A percentile compares a stretch with the other conserved stretches of the same genome.
Evolutionary conservation across 2,797 vertebrate species (phyloP).

Genomic region (Rhinoraja longicauda): DNA sequence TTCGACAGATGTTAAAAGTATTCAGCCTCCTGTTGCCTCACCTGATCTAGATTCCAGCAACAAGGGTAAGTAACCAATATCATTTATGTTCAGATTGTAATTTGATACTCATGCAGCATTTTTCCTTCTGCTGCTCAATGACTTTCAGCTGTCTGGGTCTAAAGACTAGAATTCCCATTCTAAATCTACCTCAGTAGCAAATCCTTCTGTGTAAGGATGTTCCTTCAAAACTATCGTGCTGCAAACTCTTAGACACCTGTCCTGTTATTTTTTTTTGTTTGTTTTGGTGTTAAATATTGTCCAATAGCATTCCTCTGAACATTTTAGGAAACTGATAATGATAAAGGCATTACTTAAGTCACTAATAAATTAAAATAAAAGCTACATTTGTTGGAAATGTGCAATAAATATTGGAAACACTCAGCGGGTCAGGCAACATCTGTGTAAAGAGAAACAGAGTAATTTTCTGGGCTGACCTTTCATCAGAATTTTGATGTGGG

Average conservation of each 20-base stretch:
- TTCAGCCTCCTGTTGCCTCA: slow-evolving; percentile 42
- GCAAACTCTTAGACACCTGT: neutral
- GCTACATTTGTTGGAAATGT: no score
- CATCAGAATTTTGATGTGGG: no score
- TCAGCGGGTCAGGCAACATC: no score
- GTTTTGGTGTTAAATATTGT: neutral
- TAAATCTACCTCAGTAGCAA: neutral
- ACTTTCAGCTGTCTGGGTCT: no score
- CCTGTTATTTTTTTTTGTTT: neutral
- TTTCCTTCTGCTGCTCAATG: neutral
- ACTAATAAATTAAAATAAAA: no score
- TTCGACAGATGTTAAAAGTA: slow-evolving; percentile 50
- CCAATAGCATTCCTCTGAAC: neutral
- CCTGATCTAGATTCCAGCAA: neutral
- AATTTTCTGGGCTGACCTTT: no score
- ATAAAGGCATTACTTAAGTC: neutral
- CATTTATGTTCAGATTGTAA: neutral
- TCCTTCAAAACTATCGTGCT: neutral
- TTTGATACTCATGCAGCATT: neutral
- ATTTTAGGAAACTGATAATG: neutral
- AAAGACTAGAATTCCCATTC: neutral
- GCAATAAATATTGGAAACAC: no score
- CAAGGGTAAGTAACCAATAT: slow-evolving; percentile 20
- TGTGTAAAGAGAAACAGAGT: no score
- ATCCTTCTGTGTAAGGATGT: neutral